Base-by-base conservation (phyloP, 2,113 vertebrate species). In the Cololabis saira region DNA sequence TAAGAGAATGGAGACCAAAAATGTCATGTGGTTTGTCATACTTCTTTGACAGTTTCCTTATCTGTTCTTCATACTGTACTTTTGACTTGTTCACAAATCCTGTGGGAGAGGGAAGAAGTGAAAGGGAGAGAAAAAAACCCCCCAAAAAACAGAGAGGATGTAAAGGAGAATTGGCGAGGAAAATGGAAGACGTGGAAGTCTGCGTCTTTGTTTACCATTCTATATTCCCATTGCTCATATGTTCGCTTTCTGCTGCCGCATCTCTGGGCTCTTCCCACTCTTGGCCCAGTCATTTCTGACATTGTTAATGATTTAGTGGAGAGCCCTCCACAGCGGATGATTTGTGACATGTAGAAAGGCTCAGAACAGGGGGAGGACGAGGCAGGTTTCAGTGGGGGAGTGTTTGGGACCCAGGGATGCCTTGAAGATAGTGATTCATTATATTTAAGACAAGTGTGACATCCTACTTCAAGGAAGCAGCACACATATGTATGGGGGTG, bases 381-480 rank as follows among this genome's bases (percentile, higher is more conserved):
- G 94, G 95, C 95, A 95, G 95, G 94, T 94, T 97, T 96, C 96
- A 93, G 94, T 92, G 82, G 91, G 33, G 93, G 96, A 96, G 93
- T 95, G 95, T 95, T 94, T 95, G 94, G 95, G 95, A 96, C 96
- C 93, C 95, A 94, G 95, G 95, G 95, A 95, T 93, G 94, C 96
- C 95, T 96, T 96, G 96, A 98, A 97, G 95, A 97, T 95, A 93
- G 95, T 93, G 95, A 95, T 98, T 98, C 96, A 97, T 98, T 97
- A 98, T 97, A 97, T 96, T 96, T 95, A 96, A 96, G 96, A 98
- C 97, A 98, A 97, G 95, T 95, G 94, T 98, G 96, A 98, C 97
- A 98, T 96, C 93, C 96, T 93, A 96, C 96, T 98, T 98, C 96
- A 98, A 98, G 95, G 94, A 93, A 91, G 89, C 94, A 91, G 92